phyloP scores from a whole-genome alignment of 2,888 invertebrate species.

The Ectropis crepuscularia region DNA sequence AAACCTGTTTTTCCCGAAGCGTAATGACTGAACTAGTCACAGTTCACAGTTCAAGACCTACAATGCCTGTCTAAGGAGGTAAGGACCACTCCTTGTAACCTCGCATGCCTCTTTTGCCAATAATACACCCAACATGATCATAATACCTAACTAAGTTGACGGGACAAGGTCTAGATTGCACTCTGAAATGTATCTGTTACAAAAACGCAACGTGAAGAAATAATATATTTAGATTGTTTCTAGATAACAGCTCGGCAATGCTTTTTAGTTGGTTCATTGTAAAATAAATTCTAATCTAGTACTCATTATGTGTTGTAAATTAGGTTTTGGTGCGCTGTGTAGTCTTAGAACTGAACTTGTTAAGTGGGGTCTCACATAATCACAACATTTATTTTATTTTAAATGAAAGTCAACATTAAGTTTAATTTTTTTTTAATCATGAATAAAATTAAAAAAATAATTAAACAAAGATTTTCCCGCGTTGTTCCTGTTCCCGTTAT shows the following conservation, averaged over 20 bases:
- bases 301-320: slow-evolving; percentile 32
- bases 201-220: slow-evolving; percentile 21
- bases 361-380: not conserved
- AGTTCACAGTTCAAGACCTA: not conserved
- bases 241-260: slow-evolving; percentile 14
- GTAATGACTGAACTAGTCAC: too few species aligned
- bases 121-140: slow-evolving; percentile 1
- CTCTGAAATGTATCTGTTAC: slow-evolving; percentile 12
- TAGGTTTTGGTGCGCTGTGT: slow-evolving; percentile 22
- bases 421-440: too few species aligned
- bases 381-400: too few species aligned
- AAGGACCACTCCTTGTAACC: not conserved
- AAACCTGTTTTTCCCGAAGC: too few species aligned
- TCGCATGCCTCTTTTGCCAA: not conserved
- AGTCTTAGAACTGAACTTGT: slow-evolving; percentile 27
- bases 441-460: too few species aligned
- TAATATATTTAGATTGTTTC: slow-evolving; percentile 22
- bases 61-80: not conserved
- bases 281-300: slow-evolving; percentile 15
- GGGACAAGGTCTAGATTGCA: slow-evolving; percentile 15
- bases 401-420: too few species aligned
- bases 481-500: too few species aligned
- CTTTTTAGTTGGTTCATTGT: slow-evolving; percentile 20
- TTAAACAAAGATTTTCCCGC: too few species aligned
- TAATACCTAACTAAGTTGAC: slow-evolving; percentile 12